phyloP scores from a whole-genome alignment of 23 tunicate species.

The Styela clava region DNA sequence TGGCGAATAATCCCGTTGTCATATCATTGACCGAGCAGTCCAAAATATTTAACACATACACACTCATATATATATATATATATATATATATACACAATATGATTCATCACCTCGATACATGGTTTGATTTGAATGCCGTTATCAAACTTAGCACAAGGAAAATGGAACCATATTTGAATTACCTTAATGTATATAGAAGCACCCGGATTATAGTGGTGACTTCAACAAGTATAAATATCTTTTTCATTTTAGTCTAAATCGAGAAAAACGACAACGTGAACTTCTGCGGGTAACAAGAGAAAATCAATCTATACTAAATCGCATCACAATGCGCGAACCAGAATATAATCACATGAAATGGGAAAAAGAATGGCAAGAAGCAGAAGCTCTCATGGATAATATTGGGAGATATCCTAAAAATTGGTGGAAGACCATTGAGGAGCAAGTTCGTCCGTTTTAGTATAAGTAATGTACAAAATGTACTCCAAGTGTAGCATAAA shows the following conservation, averaged over 20 bases:
- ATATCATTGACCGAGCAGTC: no score
- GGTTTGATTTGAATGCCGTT: no score
- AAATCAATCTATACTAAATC: conserved; percentile 76
- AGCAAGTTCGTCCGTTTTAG: conserved; percentile 44
- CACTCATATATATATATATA: no score
- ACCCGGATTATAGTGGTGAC: no score
- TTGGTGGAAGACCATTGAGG: conserved; percentile 91
- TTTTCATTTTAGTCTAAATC: conserved; percentile 72
- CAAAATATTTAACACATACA: no score
- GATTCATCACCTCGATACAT: no score
- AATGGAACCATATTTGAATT: no score
- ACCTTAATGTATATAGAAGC: no score
- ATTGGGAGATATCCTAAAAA: conserved; percentile 95
- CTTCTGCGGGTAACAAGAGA: conserved; percentile 82
- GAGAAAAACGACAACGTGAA: conserved; percentile 88
- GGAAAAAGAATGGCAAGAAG: conserved; percentile 80
- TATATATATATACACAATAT: no score
- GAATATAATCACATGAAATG: conserved; percentile 81
- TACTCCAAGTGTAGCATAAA: neutral
- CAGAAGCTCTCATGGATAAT: conserved; percentile 90
- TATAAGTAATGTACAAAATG: neutral
- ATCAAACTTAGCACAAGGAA: no score
- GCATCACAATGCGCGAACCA: conserved; percentile 84
- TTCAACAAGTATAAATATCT: no score
- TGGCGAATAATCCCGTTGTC: no score